Base-by-base conservation (phyloP, 2,113 vertebrate species). In the Sphaerodactylus townsendi region DNA sequence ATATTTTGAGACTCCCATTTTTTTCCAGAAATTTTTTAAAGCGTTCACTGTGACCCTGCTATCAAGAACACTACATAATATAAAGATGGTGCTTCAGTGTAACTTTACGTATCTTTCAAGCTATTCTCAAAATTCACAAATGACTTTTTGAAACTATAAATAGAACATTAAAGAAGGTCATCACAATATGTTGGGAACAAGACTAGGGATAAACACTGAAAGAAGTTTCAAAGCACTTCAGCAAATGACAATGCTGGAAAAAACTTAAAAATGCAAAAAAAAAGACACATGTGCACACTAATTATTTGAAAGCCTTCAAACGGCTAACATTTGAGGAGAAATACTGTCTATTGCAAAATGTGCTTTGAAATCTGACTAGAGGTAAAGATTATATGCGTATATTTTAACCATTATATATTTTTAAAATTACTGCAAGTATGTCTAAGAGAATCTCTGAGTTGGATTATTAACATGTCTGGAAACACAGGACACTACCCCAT, bases 401-500 rank as follows among this genome's bases (percentile, higher is more conserved):
- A 53, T 62, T 62, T 28, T 62, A 14, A 71, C 15, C 37, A 48
- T 66, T 25, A 53, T 69, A 59, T 30, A n/a, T 28, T 59, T 30
- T 41, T 70, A 44, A 17, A 23, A 37, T 65, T 46, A 44, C 30
- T 71, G n/a, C 30, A 77, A 79, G 39, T 62, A 85, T 72, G 23
- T n/a, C 23, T 46, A 64, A 53, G 25, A 48, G 5, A 65, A 37
- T 56, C 46, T 19, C 48, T 82, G 44, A 44, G n/a, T 50, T n/a
- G 33, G 87, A 75, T 72, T 33, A 77, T 48, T 30, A 87, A 77
- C 23, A 37, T 82, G 75, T 88, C 87, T 85, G 78, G 82, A 85
- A 44, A 77, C 84, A 77, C 81, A 10, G 37, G 85, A 90, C 91
- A 86, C 81, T 92, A 89, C 86, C 85, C 91, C 85, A 81, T 1